These are phyloP conservation scores for Hepsetus odoe DNA, from an alignment of 2,113 vertebrate genomes.

Conservation along the genomic window DNA sequence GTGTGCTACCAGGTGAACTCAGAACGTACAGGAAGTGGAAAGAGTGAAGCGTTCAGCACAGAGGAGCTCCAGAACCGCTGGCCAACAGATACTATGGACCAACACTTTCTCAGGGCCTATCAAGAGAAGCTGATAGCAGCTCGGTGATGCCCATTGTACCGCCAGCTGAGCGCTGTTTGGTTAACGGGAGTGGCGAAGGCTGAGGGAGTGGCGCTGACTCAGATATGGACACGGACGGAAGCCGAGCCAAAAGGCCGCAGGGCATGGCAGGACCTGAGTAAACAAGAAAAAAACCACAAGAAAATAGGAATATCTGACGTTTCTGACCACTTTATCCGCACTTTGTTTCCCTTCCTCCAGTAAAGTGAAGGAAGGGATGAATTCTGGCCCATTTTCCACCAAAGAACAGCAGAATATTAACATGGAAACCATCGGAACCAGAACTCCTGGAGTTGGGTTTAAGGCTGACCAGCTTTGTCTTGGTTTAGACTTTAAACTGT, in stretches of 20 bases:
- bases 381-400: background rate
- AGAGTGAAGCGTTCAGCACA: no score
- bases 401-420: no score
- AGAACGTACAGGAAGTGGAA: no score
- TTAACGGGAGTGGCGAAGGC: slow-evolving; percentile 39
- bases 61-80: no score
- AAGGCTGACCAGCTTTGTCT: no score
- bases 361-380: background rate
- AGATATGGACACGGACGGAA: background rate
- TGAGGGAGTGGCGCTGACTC: slow-evolving; percentile 16
- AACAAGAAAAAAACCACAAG: background rate
- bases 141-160: background rate
- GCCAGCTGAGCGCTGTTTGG: slow-evolving; percentile 25
- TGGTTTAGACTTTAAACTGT: no score
- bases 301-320: background rate
- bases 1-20: no score
- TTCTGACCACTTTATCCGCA: background rate
- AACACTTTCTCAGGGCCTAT: slow-evolving; percentile 13
- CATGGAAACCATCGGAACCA: no score
- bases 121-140: slow-evolving; percentile 21
- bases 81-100: background rate
- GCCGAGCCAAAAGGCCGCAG: background rate
- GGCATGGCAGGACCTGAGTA: background rate
- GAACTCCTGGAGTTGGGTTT: no score
- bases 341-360: background rate